Evolutionary conservation across 2,888 invertebrate genomes (phyloP), one percentile per base, ranked within the genome.

Genomic region (Cantharis rustica): DNA sequence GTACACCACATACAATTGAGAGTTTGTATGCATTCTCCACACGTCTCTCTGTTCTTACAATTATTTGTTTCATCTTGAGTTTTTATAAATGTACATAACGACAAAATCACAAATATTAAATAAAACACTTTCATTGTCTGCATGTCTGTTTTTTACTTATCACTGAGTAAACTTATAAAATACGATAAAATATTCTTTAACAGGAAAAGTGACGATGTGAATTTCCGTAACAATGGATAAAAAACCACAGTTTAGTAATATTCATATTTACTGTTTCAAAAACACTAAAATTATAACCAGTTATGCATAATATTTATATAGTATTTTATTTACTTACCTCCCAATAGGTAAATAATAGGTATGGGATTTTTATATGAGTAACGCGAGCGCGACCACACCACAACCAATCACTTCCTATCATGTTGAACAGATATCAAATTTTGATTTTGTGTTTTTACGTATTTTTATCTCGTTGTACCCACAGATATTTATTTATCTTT

Each of bases 1-100:
- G 87, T 86, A 81, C 90, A 90, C 90, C 90, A 91, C 71, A 86
- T 86, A 83, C 90, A 91, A 47, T 84, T 86, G 1, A 87, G 82
- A 68, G 88, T 88, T 80, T 87, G 88, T 63, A 90, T 86, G 78
- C 90, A 91, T 16, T 85, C 86, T n/a, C 85, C 81, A 80, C 90
- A 91, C 2, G 85, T 87, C 79, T 87, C 86, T 77, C 88, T 88
- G 0, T 85, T 82, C 10, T 84, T 83, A 80, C 89, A 89, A 4
- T 81, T 23, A 23, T 23, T 71, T 47, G 70, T 27, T 61, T 73
- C 68, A 27, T 71, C 74, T 76, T 76, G 69, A n/a, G 26, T 23
- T n/a, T 31, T 16, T 68, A 71, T 23, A 13, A 64, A 16, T 47
- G 16, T 75, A 61, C 72, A 72, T 73, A 75, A 26, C 16, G 26